phyloP scores from a whole-genome alignment of 2,888 invertebrate genomes.

The Drosophila helvetica region DNA sequence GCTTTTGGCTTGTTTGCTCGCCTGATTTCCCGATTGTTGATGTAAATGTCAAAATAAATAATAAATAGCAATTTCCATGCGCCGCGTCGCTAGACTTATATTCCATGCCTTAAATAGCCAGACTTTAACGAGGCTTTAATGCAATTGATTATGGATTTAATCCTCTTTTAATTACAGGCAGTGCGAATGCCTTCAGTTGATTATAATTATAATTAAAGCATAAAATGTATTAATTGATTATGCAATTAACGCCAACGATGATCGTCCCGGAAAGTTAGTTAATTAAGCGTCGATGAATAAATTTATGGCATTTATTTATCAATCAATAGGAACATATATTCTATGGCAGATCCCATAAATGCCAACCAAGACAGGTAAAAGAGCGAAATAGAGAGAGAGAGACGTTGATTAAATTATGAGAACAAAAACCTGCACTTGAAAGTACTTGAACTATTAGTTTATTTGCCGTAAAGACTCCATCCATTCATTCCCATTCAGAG shows the following conservation, averaged over 20 bases:
- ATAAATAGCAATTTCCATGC: slow-evolving; percentile 63
- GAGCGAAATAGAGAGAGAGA: neutral
- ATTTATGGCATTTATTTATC: slow-evolving; percentile 37
- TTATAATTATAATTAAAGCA: slow-evolving; percentile 62
- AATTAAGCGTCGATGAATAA: slow-evolving; percentile 43
- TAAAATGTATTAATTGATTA: slow-evolving; percentile 62
- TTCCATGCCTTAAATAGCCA: slow-evolving; percentile 11
- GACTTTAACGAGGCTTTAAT: slow-evolving; percentile 60
- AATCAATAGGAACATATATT: slow-evolving; percentile 10
- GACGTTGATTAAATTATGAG: slow-evolving; percentile 27
- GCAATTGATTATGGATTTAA: slow-evolving; percentile 67
- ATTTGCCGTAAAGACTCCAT: slow-evolving; percentile 42
- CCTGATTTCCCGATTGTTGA: slow-evolving; percentile 62
- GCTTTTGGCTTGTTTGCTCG: slow-evolving; percentile 32
- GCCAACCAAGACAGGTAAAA: neutral
- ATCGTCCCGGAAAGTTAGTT: slow-evolving; percentile 28
- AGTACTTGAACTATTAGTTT: slow-evolving; percentile 62
- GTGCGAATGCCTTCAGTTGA: slow-evolving; percentile 24
- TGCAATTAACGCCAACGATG: slow-evolving; percentile 55
- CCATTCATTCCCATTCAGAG: slow-evolving; percentile 42
- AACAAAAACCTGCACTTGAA: slow-evolving; percentile 21
- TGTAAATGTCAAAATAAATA: slow-evolving; percentile 78
- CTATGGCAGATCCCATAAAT: neutral
- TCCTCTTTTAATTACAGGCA: slow-evolving; percentile 53
- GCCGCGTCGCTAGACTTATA: slow-evolving; percentile 21